Percentiles rank a stretch among this genome's conserved stretches.
Conservation (phyloP, 2,113 vertebrate species). For the Solea senegalensis region DNA sequence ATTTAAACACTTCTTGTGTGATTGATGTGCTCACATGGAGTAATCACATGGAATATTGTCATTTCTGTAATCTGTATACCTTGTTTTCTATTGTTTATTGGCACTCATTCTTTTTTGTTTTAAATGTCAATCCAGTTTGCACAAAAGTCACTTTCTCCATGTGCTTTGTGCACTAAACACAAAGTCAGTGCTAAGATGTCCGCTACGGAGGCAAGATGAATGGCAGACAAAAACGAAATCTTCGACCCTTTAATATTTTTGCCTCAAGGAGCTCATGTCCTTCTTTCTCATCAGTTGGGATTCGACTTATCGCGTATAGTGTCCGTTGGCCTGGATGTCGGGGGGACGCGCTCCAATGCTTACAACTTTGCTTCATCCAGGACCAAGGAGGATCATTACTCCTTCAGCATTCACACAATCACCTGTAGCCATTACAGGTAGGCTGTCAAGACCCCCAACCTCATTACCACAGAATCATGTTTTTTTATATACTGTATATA, state of each 20-base stretch:
- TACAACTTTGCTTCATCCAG: constrained; percentile 8
- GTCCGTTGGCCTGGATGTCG: neutral
- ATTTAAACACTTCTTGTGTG: neutral
- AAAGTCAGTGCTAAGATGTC: too few relatives aligned
- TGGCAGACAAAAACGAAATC: too few relatives aligned
- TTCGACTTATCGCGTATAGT: neutral
- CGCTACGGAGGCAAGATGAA: too few relatives aligned
- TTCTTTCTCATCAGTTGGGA: constrained; percentile 17
- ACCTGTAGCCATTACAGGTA: constrained; percentile 45
- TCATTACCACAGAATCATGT: too few relatives aligned
- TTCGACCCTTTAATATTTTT: too few relatives aligned
- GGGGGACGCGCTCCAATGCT: constrained; percentile 9
- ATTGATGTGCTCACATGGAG: neutral
- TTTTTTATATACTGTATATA: too few relatives aligned
- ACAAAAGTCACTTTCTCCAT: too few relatives aligned
- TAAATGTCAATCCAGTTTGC: too few relatives aligned
- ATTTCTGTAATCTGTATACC: neutral
- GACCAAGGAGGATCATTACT: constrained; percentile 18
- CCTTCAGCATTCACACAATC: constrained; percentile 33
- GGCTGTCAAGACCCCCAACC: neutral
- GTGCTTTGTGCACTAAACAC: too few relatives aligned
- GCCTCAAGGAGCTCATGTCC: neutral
- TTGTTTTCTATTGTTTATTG: too few relatives aligned
- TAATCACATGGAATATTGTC: too few relatives aligned
- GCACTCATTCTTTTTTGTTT: too few relatives aligned